Evolutionary conservation across 2,113 vertebrate species (phyloP).

Genomic region (Eonycteris spelaea): DNA sequence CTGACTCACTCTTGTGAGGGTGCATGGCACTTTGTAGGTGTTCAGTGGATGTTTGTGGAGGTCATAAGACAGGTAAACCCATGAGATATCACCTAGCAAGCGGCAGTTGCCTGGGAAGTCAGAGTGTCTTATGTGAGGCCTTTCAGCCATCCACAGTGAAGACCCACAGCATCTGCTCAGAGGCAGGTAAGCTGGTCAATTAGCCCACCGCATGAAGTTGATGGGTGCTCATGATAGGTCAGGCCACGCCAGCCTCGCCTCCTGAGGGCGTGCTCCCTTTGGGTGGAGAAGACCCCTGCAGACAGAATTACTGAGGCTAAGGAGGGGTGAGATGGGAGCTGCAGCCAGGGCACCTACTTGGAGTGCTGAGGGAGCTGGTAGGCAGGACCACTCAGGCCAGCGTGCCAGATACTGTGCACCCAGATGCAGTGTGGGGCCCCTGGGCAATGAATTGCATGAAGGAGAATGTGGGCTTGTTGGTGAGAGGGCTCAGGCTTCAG

Average conservation of each 20-base stretch:
- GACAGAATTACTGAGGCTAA: no score
- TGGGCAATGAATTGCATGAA: accelerated
- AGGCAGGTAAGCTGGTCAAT: background rate
- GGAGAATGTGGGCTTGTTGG: no score
- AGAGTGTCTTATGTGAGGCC: background rate
- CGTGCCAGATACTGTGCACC: no score
- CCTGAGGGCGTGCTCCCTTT: accelerated
- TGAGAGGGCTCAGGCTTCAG: background rate
- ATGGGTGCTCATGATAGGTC: background rate
- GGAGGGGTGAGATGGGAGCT: background rate
- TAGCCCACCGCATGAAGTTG: accelerated
- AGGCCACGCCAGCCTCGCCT: background rate
- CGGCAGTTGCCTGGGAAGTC: background rate
- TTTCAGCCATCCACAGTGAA: background rate
- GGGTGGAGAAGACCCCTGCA: background rate
- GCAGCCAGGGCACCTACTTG: background rate
- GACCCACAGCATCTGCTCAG: background rate
- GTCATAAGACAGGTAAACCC: background rate
- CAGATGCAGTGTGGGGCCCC: background rate
- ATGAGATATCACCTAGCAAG: background rate
- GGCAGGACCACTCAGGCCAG: accelerated
- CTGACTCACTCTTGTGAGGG: no score
- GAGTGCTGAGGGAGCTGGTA: no score
- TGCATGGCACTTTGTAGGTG: accelerated
- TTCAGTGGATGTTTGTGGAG: background rate